Evolutionary conservation across 2,888 invertebrate species (phyloP), one percentile per base, ranked within the genome.

Genomic region (Leucoma salicis): DNA sequence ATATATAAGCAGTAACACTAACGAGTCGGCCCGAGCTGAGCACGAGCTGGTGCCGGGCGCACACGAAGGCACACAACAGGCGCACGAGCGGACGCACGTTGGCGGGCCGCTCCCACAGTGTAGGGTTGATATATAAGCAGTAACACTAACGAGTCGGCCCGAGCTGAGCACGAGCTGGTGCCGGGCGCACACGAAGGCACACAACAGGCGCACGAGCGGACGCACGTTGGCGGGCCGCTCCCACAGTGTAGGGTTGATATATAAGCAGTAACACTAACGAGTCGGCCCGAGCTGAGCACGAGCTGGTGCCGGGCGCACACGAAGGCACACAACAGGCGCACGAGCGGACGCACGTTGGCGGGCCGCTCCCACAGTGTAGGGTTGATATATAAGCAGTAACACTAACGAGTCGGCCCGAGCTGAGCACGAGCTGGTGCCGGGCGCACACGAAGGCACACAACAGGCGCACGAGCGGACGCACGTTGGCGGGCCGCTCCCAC

Each of bases 401-500:
- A 75, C 90, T 86, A 70, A 95, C 95, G 84, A 96, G 81, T 78
- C 96, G 95, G 31, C 93, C 93, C 41, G 75, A 93, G 78, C 5
- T 90, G 4, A 86, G 67, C 46, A 90, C 81, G 0, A 75, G 69
- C 1, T 71, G 64, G 0, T 71, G 43, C 1, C 85, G 55, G 0
- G 69, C 67, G 14, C 92, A 92, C 1, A 98, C 92, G 80, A 94
- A 98, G 4, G 97, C 96, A 70, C 95, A 95, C 31, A 99, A 90
- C 21, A 99, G 92, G n/a, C 98, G 90, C 52, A 97, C 97, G 6
- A 99, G 91, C 0, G 99, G 98, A 38, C 96, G 95, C 49, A 99
- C 95, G 85, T 99, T 99, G 15, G 97, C 99, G 0, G 95, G 92
- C 35, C 97, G 92, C 78, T 99, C 97, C 97, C 99, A 99, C 41